phyloP scores from a whole-genome alignment of 2,797 vertebrate genomes.

The Squalus acanthias region DNA sequence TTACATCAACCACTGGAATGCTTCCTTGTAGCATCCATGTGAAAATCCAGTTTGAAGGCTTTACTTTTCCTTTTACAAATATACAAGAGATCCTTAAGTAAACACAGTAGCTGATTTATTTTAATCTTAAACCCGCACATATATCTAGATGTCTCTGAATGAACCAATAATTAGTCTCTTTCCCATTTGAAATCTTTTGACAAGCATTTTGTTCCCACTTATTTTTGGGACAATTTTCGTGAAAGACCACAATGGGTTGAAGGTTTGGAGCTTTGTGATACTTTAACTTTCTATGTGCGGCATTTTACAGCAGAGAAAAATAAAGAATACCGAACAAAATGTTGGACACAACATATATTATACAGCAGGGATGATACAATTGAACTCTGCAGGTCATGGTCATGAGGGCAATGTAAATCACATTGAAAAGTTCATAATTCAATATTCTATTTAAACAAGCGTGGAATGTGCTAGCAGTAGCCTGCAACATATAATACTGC shows the following conservation, averaged over 20 bases:
- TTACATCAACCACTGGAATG: background rate
- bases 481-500: background rate
- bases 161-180: background rate
- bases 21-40: background rate
- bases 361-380: background rate
- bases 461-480: background rate
- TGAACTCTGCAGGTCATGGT: background rate
- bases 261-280: background rate
- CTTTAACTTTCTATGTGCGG: background rate
- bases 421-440: background rate
- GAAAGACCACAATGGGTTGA: background rate
- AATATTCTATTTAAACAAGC: background rate
- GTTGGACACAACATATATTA: background rate
- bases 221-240: background rate
- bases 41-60: background rate
- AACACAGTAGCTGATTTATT: background rate
- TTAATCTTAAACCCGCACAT: background rate
- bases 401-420: background rate
- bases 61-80: background rate
- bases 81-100: background rate
- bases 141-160: background rate
- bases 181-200: background rate
- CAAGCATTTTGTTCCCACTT: background rate
- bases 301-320: background rate
- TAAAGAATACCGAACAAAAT: background rate